Evolutionary conservation across 2,113 vertebrate species (phyloP), one percentile per base, ranked within the genome.

Genomic region (Sander vitreus): DNA sequence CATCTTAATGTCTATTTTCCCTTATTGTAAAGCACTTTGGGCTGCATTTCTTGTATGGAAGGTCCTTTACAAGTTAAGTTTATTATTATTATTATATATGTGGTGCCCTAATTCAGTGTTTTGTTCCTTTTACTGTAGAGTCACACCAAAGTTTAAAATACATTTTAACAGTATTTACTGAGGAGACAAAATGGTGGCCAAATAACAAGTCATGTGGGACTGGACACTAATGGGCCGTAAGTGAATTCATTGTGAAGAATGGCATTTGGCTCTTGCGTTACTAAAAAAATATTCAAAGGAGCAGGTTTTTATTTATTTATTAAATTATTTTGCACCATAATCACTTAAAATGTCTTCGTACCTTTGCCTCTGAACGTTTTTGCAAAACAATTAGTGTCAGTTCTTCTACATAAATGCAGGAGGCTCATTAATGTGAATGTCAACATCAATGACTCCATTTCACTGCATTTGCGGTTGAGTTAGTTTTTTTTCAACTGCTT

Each of bases 221-320:
- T 68, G 53, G 77, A 73, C 50, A 18, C 21, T 83, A 81, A 84
- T 86, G 68, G 53, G 6, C 18, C 72, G n/a, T 51, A 60, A 84
- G 73, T 80, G 27, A 74, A 85, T 87, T 73, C 30, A 84, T 73
- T 23, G 39, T 83, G 66, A 81, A 83, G 47, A 88, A 78, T 78
- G 33, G 39, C 60, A 30, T 71, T 77, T 78, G 45, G 72, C 64
- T 83, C 33, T 78, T 50, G 33, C 53, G 65, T 68, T 76, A 60
- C 54, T 10, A 79, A 60, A 65, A 65, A 80, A 74, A 19, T 59
- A 78, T 76, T 83, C 45, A 66, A 78, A 86, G 55, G 9, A 65
- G 59, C 78, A 62, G 15, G 66, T 82, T 87, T 84, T 87, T 69
- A 72, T 80, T 77, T 81, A 43, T 10, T 33, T 43, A 43, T 43